Evolutionary conservation across 2,113 vertebrate genomes (phyloP), one percentile per base, ranked within the genome.

Genomic region (Sigmodon hispidus): DNA sequence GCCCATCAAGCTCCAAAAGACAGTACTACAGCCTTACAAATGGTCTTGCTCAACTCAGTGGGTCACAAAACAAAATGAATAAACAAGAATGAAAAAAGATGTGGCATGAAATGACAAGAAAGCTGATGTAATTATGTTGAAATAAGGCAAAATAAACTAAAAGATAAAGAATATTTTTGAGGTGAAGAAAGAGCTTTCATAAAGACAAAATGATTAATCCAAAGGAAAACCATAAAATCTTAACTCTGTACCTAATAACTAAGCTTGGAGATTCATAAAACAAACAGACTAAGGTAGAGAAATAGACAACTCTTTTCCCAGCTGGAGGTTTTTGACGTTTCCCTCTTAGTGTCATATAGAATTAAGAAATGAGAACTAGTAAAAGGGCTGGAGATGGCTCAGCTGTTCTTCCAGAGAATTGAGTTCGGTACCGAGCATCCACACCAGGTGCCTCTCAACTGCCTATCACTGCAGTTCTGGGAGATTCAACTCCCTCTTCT

Each of bases 241-340:
- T 52, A 83, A 61, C 26, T 63, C 59, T 83, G 40, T 0, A 80
- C 8, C 36, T 67, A 94, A 93, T 67, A 88, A 73, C 34, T 43
- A 24, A 90, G 75, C 61, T 90, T 83, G 21, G 81, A 96, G 77
- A 84, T 48, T 83, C 50, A 87, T 43, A 84, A 55, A 70, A 36
- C 5, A 48, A 92, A 61, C 11, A 75, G 72, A 73, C 26, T 45
- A 40, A 65, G 36, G 29, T 34, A 80, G 26, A 92, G 26, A 90
- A 67, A 36, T 43, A 89, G 26, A 61, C 1, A 90, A 75, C 13
- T 75, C 5, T 55, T 19, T 9, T 79, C 91, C 70, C 69, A 69
- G 75, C 61, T 80, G 17, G n/a, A 61, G 43, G 83, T 24, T 84
- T 89, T 93, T 73, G 48, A 50, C 16, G 57, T 9, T 63, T 48